Conservation (phyloP, 2,113 vertebrate species). For the Salvelinus fontinalis region DNA sequence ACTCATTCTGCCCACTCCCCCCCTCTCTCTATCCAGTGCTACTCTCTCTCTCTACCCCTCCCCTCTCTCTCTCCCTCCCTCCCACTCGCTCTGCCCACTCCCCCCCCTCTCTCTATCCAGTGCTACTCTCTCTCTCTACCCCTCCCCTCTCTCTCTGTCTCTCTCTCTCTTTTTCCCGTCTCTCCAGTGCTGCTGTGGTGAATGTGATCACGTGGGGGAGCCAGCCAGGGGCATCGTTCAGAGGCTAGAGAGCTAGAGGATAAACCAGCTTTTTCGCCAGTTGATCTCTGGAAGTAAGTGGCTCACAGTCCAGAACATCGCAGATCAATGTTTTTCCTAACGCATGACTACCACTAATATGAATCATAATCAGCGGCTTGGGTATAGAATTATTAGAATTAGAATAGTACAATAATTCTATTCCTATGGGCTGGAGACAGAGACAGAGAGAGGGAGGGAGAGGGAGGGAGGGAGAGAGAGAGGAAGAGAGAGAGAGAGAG, state of each 20-base stretch:
- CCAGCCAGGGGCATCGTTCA: not conserved
- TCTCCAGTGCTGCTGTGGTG: not conserved
- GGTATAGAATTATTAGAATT: too few species aligned
- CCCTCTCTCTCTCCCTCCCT: not conserved
- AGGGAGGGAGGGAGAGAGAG: too few species aligned
- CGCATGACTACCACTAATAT: too few species aligned
- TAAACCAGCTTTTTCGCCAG: constrained; percentile 60
- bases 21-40: not conserved
- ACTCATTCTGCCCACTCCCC: too few species aligned
- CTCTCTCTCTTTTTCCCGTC: not conserved
- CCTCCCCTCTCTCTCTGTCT: not conserved
- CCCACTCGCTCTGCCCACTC: not conserved
- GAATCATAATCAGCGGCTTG: too few species aligned
- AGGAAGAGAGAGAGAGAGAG: too few species aligned
- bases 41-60: not conserved
- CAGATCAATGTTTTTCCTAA: too few species aligned
- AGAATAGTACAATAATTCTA: too few species aligned
- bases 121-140: not conserved
- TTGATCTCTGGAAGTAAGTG: constrained; percentile 63
- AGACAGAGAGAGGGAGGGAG: too few species aligned
- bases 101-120: not conserved
- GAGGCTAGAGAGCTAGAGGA: constrained; percentile 11
- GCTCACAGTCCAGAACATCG: constrained; percentile 41
- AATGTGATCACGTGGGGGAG: constrained; percentile 17
- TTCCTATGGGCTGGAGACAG: too few species aligned